These are phyloP conservation scores for Sebastes wilsoni DNA, from an alignment of 2,797 vertebrate genomes.

Conservation along the genomic window DNA sequence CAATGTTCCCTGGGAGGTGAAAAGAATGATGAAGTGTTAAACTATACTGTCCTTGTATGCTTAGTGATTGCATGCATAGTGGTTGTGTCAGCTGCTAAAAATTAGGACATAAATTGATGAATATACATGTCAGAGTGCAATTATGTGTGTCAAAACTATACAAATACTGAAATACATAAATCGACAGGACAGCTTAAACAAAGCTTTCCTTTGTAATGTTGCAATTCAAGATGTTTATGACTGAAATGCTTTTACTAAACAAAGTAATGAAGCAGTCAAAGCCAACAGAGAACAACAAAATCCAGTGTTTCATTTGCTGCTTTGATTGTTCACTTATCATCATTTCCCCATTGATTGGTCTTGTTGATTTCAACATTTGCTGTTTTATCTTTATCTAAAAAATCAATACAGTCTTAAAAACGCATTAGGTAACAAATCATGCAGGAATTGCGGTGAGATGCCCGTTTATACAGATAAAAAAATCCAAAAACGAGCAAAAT, in stretches of 20 bases:
- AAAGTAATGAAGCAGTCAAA: neutral
- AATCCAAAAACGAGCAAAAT: neutral
- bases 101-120: neutral
- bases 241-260: neutral
- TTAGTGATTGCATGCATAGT: neutral
- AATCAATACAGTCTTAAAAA: neutral
- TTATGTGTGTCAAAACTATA: neutral
- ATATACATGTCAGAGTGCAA: neutral
- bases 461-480: neutral
- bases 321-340: neutral
- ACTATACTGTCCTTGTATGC: neutral
- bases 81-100: slow-evolving; percentile 7
- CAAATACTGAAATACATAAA: slow-evolving; percentile 21
- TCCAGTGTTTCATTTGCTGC: neutral
- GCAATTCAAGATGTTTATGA: slow-evolving; percentile 6
- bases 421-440: too few species aligned
- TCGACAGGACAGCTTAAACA: slow-evolving; percentile 1
- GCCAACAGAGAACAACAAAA: neutral
- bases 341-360: neutral
- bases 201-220: slow-evolving; percentile 8
- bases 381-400: neutral
- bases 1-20: slow-evolving; percentile 29
- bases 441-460: neutral
- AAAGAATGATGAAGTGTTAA: slow-evolving; percentile 14
- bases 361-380: neutral